Base-by-base conservation (phyloP, 2,797 vertebrate species). In the Delichon dasypus region DNA sequence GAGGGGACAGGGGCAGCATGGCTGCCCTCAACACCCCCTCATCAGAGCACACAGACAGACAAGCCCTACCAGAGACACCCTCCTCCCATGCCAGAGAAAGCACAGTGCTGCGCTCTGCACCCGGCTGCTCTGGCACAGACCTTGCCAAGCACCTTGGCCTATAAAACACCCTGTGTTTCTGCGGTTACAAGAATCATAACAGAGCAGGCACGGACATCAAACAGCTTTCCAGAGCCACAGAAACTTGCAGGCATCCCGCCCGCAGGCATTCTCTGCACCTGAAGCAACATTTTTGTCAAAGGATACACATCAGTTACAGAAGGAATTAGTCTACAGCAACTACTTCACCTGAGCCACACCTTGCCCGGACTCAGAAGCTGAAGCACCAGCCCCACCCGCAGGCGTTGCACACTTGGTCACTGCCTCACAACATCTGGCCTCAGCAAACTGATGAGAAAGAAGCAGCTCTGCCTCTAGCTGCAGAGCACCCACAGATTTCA, bases 381-480 rank as follows among this genome's bases (percentile, higher is more conserved):
- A 76, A 38, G 53, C 64, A 87, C 29, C 32, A 89, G 67, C 81
- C 81, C 60, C 84, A 79, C 51, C 67, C 22, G 0, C 36, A 58
- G 84, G 89, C 47, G 53, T 30, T 1, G 0, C 21, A 14, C 32
- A 44, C 30, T 9, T 0, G 0, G 48, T 23, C 1, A 0, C 61
- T 27, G 42, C 64, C 53, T 72, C 2, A 4, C 23, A 74, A 60
- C 30, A 15, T 12, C 47, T 21, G 40, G 68, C n/a, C 66, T 42
- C 16, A 1, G 62, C 40, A 60, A 55, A 67, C 8, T 0, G 0
- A 30, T 3, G 5, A 32, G 19, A 73, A 66, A 78, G 47, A 36
- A 81, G 50, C 47, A 68, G 73, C 2, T 2, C 27, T 2, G 2
- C 12, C 38, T 74, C 72, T 68, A 68, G 85, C 30, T 64, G 38